Evolutionary conservation across 1,140 invertebrate species (phyloP), one percentile per base, ranked within the genome.

Genomic region (Bombus pyrosoma): DNA sequence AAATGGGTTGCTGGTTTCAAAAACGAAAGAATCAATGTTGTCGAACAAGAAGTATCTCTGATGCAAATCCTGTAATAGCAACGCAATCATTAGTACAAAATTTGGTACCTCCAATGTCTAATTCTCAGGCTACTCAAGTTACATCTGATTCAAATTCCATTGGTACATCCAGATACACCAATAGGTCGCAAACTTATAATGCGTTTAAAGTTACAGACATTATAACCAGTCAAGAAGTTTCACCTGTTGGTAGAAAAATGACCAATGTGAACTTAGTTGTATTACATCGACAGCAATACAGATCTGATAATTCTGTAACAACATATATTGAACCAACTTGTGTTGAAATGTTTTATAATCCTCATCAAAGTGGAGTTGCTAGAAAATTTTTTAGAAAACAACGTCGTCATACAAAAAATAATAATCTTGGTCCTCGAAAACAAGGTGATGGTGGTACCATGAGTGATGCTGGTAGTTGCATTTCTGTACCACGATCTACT

Each of bases 381-480:
- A 96, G 98, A 86, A 98, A 98, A 91, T 99, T 98, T 94, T 99
- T 99, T 93, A 98, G 98, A 86, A 98, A 98, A 92, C 98, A 98
- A 92, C 96, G 97, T 39, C 96, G 97, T 76, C 96, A 98, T 87
- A 97, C 97, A 89, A 95, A 95, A 90, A 96, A 96, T 79, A 98
- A 97, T 93, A 98, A 97, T 93, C 95, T 98, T 41, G 97, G 97
- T 87, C 93, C 97, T 0, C 94, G 96, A 64, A 96, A 97, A 69
- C 95, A 96, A 68, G 96, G 96, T 37, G 97, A 96, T 85, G 96
- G 96, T 68, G 96, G 96, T 59, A 96, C 96, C 72, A 96, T 95
- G 39, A 96, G 95, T 80, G 96, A 96, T 72, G 95, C 93, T 13
- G 94, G 94, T 5, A 95, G 93, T 80, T 96, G 96, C 74, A 90